Evolutionary conservation across 2,113 vertebrate species (phyloP).

Genomic region (Rallus limicola): DNA sequence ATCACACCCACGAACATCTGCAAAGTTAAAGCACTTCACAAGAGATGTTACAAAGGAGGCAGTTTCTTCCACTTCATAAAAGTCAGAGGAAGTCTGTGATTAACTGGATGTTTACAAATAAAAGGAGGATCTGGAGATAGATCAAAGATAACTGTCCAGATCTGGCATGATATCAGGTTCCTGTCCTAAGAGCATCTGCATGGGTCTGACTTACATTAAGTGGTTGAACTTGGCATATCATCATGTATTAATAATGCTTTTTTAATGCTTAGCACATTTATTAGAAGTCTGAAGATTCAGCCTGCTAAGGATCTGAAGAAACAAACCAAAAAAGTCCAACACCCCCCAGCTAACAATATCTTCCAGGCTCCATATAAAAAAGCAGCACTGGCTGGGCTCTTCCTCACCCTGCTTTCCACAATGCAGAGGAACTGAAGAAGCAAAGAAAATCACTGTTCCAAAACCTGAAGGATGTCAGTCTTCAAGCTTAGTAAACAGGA

Average conservation of each 20-base stretch:
- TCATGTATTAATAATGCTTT: not conserved
- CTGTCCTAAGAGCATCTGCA: not conserved
- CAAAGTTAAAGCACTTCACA: not conserved
- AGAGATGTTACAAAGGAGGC: not conserved
- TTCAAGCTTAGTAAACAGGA: not conserved
- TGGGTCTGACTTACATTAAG: not conserved
- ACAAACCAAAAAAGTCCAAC: not conserved
- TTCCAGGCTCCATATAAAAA: not conserved
- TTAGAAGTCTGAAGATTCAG: not conserved
- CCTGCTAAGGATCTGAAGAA: not conserved
- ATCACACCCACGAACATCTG: not conserved
- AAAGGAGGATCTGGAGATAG: slow-evolving; percentile 24
- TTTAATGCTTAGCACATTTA: not conserved
- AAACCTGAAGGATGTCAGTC: not conserved
- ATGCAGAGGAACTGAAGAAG: not conserved
- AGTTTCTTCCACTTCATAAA: slow-evolving; percentile 30
- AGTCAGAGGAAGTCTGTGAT: slow-evolving; percentile 47
- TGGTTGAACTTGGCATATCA: not conserved
- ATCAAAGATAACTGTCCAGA: slow-evolving; percentile 27
- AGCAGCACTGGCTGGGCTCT: not conserved
- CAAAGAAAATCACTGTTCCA: not conserved
- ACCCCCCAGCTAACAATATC: not conserved
- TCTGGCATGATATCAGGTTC: not conserved
- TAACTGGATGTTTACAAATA: slow-evolving; percentile 45
- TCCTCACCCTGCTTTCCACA: not conserved